Evolutionary conservation across 2,797 vertebrate species (phyloP), one percentile per base, ranked within the genome.

Genomic region (Tragelaphus oryx): DNA sequence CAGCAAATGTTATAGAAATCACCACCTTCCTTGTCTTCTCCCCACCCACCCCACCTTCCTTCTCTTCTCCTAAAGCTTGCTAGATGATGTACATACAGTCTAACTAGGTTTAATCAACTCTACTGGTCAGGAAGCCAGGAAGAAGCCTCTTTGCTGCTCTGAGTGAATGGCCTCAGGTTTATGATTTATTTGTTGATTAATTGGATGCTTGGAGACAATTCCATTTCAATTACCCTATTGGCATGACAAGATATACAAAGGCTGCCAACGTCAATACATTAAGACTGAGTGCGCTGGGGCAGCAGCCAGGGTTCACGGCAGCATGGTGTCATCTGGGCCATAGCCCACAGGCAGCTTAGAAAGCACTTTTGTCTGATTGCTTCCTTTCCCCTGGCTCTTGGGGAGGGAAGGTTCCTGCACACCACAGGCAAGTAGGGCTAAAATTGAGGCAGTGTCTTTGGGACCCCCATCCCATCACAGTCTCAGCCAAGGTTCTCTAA

Each of bases 121-220:
- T 37, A 8, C 54, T 5, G 50, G 54, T 65, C 82, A 30, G 89
- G 60, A 80, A 44, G 65, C 87, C 83, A 79, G 86, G n/a, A 75
- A 89, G 93, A 50, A 93, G 22, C n/a, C 65, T 30, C 84, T 93
- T 13, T 2, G 78, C 81, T 20, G 57, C 41, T 33, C 81, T 11
- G 91, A 78, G 76, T 46, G 85, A 92, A 86, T 37, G 46, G 87
- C 91, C 46, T 17, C 80, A 80, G 91, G 91, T 94, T 96, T 94
- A 95, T 96, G 96, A 97, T 97, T 95, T 98, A 96, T 97, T 81
- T 94, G 97, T 93, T 92, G 96, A 97, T 97, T 97, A 97, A 96
- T 81, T 96, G 95, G 91, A 90, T 0, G 41, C 94, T 88, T 93
- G 88, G 94, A 97, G 96, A 97, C 95, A 96, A 97, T 97, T 97